Conservation (phyloP, 1,140 invertebrate genomes). For the Platorchestia sp. region DNA sequence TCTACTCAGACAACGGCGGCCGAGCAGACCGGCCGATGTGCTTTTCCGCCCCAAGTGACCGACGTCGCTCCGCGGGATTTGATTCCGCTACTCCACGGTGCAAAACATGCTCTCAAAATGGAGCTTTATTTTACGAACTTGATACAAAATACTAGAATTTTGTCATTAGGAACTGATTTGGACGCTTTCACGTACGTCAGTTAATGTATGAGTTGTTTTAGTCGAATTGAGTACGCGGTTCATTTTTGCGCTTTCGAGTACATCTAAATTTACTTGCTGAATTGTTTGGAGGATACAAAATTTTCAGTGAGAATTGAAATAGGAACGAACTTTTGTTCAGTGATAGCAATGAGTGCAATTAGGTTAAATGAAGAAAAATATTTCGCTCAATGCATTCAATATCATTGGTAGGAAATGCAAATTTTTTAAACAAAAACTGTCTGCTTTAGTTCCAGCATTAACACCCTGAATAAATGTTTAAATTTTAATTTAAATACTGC, state of each 20-base stretch:
- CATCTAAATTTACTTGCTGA: background rate
- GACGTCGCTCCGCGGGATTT: background rate
- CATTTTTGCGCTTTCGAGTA: background rate
- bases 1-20: background rate
- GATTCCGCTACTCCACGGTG: background rate
- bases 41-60: background rate
- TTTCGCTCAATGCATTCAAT: too few species aligned
- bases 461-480: too few species aligned
- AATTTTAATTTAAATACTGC: too few species aligned
- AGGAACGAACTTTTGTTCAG: background rate
- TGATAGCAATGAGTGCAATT: too few species aligned
- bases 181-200: too few species aligned
- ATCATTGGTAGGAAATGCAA: too few species aligned
- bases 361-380: too few species aligned
- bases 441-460: too few species aligned
- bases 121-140: background rate
- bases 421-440: too few species aligned
- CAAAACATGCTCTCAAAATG: background rate
- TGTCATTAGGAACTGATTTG: too few species aligned
- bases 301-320: background rate
- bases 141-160: background rate
- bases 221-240: background rate
- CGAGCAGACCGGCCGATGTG: background rate
- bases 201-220: background rate
- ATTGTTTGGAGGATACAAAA: background rate